phyloP scores from a whole-genome alignment of 2,113 vertebrate species.

The Pachypanchax playfairii region DNA sequence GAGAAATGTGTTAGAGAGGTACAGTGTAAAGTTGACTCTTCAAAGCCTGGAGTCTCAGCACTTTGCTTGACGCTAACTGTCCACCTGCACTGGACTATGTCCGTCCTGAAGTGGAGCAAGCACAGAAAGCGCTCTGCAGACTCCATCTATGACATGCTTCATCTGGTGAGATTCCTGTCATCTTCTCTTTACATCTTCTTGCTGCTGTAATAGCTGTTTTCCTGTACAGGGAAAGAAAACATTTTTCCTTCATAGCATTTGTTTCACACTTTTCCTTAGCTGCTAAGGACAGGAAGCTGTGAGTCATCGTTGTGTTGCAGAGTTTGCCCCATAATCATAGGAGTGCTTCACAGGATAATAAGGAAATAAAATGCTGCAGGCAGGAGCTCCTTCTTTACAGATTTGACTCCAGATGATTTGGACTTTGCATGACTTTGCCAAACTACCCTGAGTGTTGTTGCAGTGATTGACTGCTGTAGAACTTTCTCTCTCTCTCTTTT shows the following conservation, averaged over 20 bases:
- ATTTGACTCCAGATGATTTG: background rate
- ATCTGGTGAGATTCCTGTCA: conserved; percentile 85
- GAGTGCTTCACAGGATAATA: conserved; percentile 35
- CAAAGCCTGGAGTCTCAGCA: conserved; percentile 37
- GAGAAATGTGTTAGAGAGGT: conserved; percentile 44
- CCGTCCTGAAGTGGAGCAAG: conserved; percentile 78
- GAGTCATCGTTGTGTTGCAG: conserved; percentile 64
- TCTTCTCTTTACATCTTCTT: conserved; percentile 16
- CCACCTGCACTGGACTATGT: conserved; percentile 65
- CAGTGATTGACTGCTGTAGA: conserved; percentile 7
- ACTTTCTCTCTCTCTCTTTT: conserved; percentile 21
- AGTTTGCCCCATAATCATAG: conserved; percentile 45
- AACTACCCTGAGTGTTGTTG: background rate
- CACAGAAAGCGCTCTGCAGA: conserved; percentile 81
- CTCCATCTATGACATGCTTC: conserved; percentile 84
- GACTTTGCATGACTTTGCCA: conserved; percentile 22
- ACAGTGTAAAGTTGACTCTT: conserved; percentile 46
- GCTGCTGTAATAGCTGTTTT: conserved; percentile 16
- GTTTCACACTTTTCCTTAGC: conserved; percentile 31
- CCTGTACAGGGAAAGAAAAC: conserved; percentile 15
- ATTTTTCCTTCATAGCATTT: conserved; percentile 23
- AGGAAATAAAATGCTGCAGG: conserved; percentile 17
- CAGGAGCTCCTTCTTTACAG: background rate
- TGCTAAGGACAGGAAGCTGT: conserved; percentile 56
- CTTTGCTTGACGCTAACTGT: conserved; percentile 22